phyloP scores from a whole-genome alignment of 2,888 invertebrate genomes.

The Cephus runcator region DNA sequence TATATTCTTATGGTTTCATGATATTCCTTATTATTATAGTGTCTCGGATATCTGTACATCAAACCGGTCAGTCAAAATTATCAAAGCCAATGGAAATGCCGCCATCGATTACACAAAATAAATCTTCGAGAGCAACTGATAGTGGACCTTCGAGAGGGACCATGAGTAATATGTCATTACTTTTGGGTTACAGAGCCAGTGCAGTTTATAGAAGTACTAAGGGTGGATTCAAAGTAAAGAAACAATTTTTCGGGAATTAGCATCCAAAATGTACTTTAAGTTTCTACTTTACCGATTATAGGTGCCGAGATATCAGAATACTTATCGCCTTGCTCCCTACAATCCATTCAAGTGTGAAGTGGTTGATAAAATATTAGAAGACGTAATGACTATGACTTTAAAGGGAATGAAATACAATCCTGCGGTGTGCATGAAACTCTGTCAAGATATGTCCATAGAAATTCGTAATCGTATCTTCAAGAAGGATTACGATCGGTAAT shows the following conservation, averaged over 20 bases:
- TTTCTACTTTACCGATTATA: constrained; percentile 14
- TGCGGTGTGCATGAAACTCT: constrained; percentile 30
- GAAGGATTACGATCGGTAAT: constrained; percentile 46
- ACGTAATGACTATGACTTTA: constrained; percentile 37
- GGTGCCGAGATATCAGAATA: constrained; percentile 53
- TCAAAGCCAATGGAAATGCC: neutral
- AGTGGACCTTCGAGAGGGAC: neutral
- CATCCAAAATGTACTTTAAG: neutral
- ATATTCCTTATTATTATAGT: neutral
- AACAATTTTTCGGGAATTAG: neutral
- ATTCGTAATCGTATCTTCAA: constrained; percentile 42
- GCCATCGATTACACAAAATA: neutral
- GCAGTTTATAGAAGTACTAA: constrained; percentile 4
- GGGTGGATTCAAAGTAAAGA: constrained; percentile 13
- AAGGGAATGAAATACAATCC: constrained; percentile 38
- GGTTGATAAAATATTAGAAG: constrained; percentile 43
- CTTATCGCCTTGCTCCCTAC: constrained; percentile 41
- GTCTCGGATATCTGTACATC: neutral
- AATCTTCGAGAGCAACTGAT: neutral
- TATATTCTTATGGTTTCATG: neutral
- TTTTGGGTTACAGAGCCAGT: neutral
- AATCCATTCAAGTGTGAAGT: constrained; percentile 35
- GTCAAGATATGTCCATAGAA: constrained; percentile 40
- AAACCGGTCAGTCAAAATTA: neutral
- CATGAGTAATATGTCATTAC: neutral